Evolutionary conservation across 2,113 vertebrate species (phyloP).

Genomic region (Ammodytes marinus): DNA sequence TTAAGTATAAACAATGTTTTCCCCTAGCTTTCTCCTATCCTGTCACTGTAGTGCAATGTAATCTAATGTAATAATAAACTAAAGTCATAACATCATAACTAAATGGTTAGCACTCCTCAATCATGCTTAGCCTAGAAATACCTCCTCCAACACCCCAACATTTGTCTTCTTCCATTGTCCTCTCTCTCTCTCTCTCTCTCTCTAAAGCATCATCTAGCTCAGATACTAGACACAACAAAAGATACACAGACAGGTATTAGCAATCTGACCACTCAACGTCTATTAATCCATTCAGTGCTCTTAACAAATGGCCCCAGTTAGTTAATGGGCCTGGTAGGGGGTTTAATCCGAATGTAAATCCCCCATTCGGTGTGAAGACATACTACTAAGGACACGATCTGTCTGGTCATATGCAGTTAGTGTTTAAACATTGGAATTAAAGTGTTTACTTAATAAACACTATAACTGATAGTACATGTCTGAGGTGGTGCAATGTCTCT

Average conservation of each 20-base stretch:
- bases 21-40: background rate
- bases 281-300: constrained; percentile 68
- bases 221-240: constrained; percentile 59
- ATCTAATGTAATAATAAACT: background rate
- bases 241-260: constrained; percentile 59
- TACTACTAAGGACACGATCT: constrained; percentile 21
- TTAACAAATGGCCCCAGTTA: constrained; percentile 55
- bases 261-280: constrained; percentile 53
- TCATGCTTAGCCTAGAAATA: constrained; percentile 10
- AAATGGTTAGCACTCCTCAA: constrained; percentile 1
- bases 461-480: background rate
- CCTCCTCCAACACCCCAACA: background rate
- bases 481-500: background rate
- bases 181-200: background rate
- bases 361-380: constrained; percentile 22
- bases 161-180: background rate
- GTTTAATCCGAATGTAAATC: constrained; percentile 55
- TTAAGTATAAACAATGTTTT: constrained; percentile 5
- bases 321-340: constrained; percentile 52
- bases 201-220: background rate
- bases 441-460: background rate
- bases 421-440: background rate
- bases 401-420: constrained; percentile 5
- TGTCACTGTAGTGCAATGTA: background rate
- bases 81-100: constrained; percentile 3